Evolutionary conservation across 2,797 vertebrate genomes (phyloP).

Genomic region (Molothrus ater): DNA sequence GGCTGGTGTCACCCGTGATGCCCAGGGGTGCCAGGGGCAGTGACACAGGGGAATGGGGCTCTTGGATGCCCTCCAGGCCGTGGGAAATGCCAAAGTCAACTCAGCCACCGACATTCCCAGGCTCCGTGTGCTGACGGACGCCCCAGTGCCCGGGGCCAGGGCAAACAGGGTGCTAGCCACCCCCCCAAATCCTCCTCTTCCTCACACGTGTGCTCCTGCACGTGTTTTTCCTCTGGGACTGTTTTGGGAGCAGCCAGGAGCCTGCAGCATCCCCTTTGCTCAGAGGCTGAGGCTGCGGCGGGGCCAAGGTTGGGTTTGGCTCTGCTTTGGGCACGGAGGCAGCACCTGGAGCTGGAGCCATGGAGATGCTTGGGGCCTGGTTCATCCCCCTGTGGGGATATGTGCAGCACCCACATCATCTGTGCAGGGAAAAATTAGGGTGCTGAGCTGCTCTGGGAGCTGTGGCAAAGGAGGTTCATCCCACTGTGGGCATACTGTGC

Average conservation of each 20-base stretch:
- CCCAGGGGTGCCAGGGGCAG: background rate
- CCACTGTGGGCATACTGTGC: too few relatives aligned
- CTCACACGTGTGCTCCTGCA: background rate
- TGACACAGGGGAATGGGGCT: background rate
- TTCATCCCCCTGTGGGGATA: too few relatives aligned
- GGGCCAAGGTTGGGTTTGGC: background rate
- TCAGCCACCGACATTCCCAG: background rate
- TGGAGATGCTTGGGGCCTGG: rapidly evolving
- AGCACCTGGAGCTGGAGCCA: background rate
- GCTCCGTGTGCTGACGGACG: background rate
- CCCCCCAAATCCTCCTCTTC: background rate
- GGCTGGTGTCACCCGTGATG: background rate
- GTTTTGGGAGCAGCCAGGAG: background rate
- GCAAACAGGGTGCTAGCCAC: background rate
- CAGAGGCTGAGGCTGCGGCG: rapidly evolving
- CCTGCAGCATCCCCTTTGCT: background rate
- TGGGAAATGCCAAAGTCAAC: background rate
- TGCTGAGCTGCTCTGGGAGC: too few relatives aligned
- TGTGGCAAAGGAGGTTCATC: too few relatives aligned
- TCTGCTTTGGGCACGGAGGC: background rate
- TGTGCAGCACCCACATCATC: background rate
- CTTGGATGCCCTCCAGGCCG: background rate
- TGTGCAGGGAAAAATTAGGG: background rate
- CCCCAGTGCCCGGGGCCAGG: background rate
- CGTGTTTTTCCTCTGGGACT: background rate